Percentiles rank a stretch among this genome's conserved stretches.
Evolutionary conservation across 2,113 vertebrate species (phyloP).

Genomic region (Nematolebias whitei): DNA sequence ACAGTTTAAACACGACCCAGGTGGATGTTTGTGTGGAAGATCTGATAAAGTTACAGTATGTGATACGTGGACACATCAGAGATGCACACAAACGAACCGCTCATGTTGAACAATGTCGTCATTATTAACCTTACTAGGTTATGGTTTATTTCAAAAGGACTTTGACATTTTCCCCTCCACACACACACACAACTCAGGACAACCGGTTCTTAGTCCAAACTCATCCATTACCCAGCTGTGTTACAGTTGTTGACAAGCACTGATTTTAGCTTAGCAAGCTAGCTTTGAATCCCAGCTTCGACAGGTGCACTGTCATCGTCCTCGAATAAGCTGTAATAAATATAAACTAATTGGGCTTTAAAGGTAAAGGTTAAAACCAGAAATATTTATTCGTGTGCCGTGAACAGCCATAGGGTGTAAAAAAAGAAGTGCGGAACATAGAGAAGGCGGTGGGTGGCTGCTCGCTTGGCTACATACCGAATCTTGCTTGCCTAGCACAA

Average conservation of each 20-base stretch:
- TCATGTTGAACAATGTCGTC: constrained; percentile 67
- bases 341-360: not conserved
- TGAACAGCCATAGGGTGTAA: not conserved
- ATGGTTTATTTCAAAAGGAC: no score
- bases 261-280: constrained; percentile 67
- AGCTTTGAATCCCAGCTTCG: constrained; percentile 51
- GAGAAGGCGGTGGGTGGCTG: constrained; percentile 61
- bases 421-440: constrained; percentile 5
- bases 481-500: constrained; percentile 69
- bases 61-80: not conserved
- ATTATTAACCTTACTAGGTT: constrained; percentile 34
- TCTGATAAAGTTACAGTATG: not conserved
- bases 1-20: no score
- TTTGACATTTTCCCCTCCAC: not conserved
- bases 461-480: constrained; percentile 50
- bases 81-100: constrained; percentile 61
- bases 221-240: constrained; percentile 42
- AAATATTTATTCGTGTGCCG: not conserved
- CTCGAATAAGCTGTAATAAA: not conserved
- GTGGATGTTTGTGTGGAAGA: not conserved
- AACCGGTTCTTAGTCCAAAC: not conserved
- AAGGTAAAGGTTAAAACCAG: not conserved
- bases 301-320: constrained; percentile 65
- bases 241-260: constrained; percentile 33
- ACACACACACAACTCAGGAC: not conserved